Conservation (phyloP, 2,113 vertebrate genomes). For the Carettochelys insculpta region DNA sequence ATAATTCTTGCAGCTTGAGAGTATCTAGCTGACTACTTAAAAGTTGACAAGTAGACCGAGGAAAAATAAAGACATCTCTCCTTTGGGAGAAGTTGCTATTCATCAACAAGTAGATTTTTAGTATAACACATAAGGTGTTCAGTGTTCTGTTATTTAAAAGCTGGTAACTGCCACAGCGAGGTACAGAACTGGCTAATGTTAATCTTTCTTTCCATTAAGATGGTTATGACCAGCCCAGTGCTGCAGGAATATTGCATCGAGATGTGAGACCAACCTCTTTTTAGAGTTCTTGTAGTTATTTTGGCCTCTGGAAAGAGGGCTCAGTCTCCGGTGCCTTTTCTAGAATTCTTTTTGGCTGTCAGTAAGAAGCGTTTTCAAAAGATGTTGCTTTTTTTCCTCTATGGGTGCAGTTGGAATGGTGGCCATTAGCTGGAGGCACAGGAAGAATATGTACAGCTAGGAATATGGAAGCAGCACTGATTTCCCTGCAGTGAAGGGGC, state of each 20-base stretch:
- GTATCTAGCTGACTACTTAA: too few species aligned
- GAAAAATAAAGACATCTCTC: too few species aligned
- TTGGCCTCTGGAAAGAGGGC: neutral
- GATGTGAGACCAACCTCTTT: neutral
- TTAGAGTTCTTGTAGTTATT: neutral
- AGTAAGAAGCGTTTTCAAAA: neutral
- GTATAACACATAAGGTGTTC: neutral
- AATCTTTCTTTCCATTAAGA: neutral
- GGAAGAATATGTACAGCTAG: neutral
- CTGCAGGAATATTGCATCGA: neutral
- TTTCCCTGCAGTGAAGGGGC: neutral
- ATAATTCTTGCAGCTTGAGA: too few species aligned
- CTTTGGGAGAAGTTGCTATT: too few species aligned
- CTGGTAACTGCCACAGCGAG: neutral
- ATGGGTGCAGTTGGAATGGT: neutral
- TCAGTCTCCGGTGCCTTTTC: neutral
- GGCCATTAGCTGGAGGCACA: neutral
- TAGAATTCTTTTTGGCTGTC: neutral
- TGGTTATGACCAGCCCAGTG: neutral
- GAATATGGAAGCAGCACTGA: neutral
- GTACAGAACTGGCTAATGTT: neutral
- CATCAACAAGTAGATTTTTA: neutral
- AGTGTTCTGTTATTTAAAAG: neutral
- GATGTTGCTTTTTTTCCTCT: neutral
- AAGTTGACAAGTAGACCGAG: too few species aligned